Conservation (phyloP, 2,113 vertebrate genomes). For the Neotragus pygmaeus region DNA sequence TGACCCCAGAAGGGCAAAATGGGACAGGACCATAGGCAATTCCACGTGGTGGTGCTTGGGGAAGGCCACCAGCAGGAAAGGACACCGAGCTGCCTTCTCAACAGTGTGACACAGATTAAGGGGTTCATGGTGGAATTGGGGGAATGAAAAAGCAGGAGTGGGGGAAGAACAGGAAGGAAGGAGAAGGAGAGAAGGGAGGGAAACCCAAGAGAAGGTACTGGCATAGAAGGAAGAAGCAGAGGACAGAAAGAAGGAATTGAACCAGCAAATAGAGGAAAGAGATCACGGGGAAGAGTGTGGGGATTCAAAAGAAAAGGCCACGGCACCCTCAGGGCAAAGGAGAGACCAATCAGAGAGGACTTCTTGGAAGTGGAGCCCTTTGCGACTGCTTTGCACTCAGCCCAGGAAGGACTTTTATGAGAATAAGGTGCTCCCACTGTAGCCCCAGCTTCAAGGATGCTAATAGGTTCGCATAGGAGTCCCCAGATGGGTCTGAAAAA, state of each 20-base stretch:
- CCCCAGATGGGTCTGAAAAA: background rate
- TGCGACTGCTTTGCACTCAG: background rate
- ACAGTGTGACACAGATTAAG: constrained; percentile 42
- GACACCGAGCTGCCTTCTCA: background rate
- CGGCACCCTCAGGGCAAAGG: background rate
- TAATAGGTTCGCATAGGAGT: too few relatives aligned
- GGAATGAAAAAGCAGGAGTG: background rate
- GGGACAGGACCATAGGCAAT: constrained; percentile 66
- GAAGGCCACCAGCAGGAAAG: background rate
- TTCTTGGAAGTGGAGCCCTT: background rate
- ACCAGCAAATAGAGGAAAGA: background rate
- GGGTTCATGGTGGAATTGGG: background rate
- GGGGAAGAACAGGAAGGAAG: background rate
- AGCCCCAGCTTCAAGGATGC: background rate
- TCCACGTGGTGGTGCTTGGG: background rate
- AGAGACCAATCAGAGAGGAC: background rate
- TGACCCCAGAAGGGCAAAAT: constrained; percentile 64
- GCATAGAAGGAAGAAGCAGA: background rate
- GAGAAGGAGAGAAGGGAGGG: background rate
- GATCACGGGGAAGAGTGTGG: background rate
- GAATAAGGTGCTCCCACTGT: background rate
- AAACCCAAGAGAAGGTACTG: background rate
- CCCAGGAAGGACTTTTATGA: background rate
- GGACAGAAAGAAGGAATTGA: background rate
- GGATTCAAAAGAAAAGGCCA: background rate